Conservation (phyloP, 2,113 vertebrate genomes). For the Noctilio leporinus region DNA sequence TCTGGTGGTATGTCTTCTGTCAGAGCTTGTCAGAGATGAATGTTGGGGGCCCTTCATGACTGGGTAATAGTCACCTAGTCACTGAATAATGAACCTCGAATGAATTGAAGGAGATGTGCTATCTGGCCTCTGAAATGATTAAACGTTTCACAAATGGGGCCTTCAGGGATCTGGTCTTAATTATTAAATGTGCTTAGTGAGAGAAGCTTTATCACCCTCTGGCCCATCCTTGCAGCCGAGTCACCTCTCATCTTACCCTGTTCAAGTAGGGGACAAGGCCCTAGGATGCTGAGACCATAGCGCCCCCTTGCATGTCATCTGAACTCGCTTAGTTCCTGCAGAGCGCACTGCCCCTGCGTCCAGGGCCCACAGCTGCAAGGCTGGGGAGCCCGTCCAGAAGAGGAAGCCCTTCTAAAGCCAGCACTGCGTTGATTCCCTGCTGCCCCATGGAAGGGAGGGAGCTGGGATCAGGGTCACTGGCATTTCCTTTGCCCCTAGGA, state of each 20-base stretch:
- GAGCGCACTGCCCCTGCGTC: not conserved
- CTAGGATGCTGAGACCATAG: not conserved
- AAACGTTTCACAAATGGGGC: not conserved
- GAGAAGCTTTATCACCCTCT: not conserved
- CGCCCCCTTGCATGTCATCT: accelerated
- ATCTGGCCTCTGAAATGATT: conserved; percentile 26
- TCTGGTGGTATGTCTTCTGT: not conserved
- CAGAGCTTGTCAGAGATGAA: conserved; percentile 18
- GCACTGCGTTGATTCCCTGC: not conserved
- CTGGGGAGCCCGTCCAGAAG: not conserved
- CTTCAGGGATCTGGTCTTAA: not conserved
- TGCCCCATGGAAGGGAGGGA: not conserved
- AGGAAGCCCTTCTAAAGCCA: not conserved
- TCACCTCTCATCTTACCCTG: not conserved
- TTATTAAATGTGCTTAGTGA: not conserved
- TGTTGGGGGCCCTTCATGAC: not conserved
- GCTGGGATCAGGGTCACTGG: not conserved
- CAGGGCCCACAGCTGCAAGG: not conserved
- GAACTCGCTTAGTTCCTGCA: accelerated
- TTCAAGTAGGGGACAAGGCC: not conserved
- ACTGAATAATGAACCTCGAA: conserved; percentile 10
- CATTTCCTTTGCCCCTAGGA: not conserved
- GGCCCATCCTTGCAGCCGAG: not conserved
- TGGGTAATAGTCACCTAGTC: conserved; percentile 12
- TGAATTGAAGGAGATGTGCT: not conserved